A percentile compares a stretch with the other conserved stretches of the same genome.
Conservation (phyloP, 2,888 invertebrate genomes). For the Oscheius myriophilus region DNA sequence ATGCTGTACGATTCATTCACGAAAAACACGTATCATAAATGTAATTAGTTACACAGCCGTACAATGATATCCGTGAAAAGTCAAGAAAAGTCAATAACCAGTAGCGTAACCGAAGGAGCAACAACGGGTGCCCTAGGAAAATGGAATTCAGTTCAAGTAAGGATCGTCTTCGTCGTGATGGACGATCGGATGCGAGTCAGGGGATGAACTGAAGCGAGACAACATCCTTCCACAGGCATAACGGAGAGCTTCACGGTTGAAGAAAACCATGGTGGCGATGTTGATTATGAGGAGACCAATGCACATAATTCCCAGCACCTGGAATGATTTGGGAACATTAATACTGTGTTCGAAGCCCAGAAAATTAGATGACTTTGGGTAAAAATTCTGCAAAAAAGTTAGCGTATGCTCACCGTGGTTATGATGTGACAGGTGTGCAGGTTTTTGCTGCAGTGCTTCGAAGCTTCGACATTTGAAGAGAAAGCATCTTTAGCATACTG, state of each 20-base stretch:
- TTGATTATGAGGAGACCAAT: conserved; percentile 23
- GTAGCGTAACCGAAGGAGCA: too few species aligned
- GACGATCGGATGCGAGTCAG: conserved; percentile 9
- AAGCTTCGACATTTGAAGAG: too few species aligned
- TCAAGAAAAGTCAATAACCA: too few species aligned
- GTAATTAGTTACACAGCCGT: too few species aligned
- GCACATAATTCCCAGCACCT: conserved; percentile 16
- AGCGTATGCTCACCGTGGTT: too few species aligned
- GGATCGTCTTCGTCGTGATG: conserved; percentile 12
- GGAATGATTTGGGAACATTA: neutral
- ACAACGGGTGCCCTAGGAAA: too few species aligned
- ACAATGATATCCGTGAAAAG: too few species aligned
- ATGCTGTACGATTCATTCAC: too few species aligned
- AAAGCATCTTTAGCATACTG: too few species aligned
- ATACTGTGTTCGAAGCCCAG: neutral
- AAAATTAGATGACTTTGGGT: neutral
- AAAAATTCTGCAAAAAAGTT: neutral
- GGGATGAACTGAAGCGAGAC: too few species aligned
- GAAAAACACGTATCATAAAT: too few species aligned
- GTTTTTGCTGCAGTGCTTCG: neutral
- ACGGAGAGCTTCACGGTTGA: conserved; percentile 23
- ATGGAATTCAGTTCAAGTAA: too few species aligned
- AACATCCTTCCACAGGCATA: neutral
- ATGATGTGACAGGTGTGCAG: neutral
- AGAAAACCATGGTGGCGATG: conserved; percentile 13